Base-by-base conservation (phyloP, 1,140 invertebrate species). In the Eumeta japonica region DNA sequence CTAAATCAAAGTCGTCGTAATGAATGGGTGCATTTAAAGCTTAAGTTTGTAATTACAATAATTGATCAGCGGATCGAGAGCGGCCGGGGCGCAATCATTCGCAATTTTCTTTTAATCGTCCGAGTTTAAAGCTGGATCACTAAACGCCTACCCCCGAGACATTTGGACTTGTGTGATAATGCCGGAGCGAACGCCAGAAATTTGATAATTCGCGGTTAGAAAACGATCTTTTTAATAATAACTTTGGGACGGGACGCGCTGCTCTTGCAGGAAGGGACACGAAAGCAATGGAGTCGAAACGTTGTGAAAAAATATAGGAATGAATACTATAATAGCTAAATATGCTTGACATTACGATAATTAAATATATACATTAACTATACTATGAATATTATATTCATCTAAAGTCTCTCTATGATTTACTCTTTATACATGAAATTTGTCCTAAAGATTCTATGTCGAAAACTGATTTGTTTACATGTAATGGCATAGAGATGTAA, bases 141-240 rank as follows among this genome's bases (percentile, higher is more conserved):
- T 33, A 33, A 33, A 7, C 15, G 31, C 14, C 16, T 33, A 33
- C 31, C 31, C 31, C 15, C 9, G 16, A 68, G 62, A 68, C 62
- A 64, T 67, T 65, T 65, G 58, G 63, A 68, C 60, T 65, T 67
- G 66, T 72, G 63, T 64, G 65, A 68, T 73, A 73, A 70, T 67
- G 40, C 55, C 62, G 64, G 60, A 59, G 63, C 52, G 53, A 64
- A 58, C 58, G 46, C 43, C 64, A 62, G 67, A 67, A 66, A 73
- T 73, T 73, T 64, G 67, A 70, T 73, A 70, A 73, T 73, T 70
- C 65, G 54, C 56, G 62, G 67, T 73, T 73, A 59, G 31, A 46
- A 56, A 65, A 66, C 55, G 65, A 62, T 59, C 60, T 49, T 67
- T 66, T 73, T 73, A 65, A 70, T 72, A 66, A 72, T 59, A 68